phyloP scores from a whole-genome alignment of 2,888 invertebrate genomes.

The Ormyrus rosae region DNA sequence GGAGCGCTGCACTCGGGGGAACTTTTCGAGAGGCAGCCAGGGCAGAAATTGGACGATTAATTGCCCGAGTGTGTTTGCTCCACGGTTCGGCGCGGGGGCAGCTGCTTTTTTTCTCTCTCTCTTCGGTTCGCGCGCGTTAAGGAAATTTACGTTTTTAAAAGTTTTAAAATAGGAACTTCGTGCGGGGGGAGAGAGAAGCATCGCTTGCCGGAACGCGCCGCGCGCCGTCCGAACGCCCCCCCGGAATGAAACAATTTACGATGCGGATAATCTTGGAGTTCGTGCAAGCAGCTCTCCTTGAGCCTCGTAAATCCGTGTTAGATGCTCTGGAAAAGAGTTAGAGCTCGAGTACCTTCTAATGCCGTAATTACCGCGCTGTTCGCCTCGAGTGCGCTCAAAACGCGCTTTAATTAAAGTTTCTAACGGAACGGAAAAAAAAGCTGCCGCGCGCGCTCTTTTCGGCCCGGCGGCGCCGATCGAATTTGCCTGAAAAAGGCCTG shows the following conservation, averaged over 20 bases:
- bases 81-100: too few relatives aligned
- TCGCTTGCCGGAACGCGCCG: neutral
- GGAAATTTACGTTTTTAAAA: constrained; percentile 34
- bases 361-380: constrained; percentile 2
- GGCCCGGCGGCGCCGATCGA: neutral
- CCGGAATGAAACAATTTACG: constrained; percentile 28
- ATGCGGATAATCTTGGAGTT: constrained; percentile 24
- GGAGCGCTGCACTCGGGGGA: neutral
- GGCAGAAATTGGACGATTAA: constrained; percentile 22
- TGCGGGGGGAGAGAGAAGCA: neutral
- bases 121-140: neutral
- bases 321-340: constrained; percentile 3
- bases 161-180: constrained; percentile 18
- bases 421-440: too few relatives aligned
- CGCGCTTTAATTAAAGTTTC: neutral
- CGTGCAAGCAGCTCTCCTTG: neutral
- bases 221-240: too few relatives aligned
- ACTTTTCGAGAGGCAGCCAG: constrained; percentile 5
- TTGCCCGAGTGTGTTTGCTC: neutral
- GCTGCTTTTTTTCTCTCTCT: neutral
- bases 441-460: too few relatives aligned
- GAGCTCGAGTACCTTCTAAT: neutral
- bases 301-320: constrained; percentile 4
- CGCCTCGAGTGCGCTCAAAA: neutral
- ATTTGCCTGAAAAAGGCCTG: constrained; percentile 36